Base-by-base conservation (phyloP, 2,113 vertebrate genomes). In the Oreochromis spilurus region DNA sequence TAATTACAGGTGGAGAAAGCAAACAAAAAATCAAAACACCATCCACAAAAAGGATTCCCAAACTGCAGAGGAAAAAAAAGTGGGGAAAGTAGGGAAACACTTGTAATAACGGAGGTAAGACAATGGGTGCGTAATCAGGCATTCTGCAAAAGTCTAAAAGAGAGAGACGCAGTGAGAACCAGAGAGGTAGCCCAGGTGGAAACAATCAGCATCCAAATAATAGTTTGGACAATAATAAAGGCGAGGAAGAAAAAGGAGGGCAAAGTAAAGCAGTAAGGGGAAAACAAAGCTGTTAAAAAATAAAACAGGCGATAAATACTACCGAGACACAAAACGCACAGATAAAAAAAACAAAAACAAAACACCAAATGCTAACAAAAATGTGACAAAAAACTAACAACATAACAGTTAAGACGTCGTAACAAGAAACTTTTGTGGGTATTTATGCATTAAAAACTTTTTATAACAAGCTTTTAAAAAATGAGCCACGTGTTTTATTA, bases 381-480 rank as follows among this genome's bases (percentile, higher is more conserved):
- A 75, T 19, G 14, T 19, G 4, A 48, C 4, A 75, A 50, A 29
- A 48, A 48, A 50, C 43, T 12, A 31, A 75, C 1, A 29, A 17
- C 6, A 31, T 75, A 48, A 29, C 24, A 50, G 24, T 31, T 50
- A 50, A 16, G 31, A 19, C 0, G 5, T 62, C 0, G 0, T 62
- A 62, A 62, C 58, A 62, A 62, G 29, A 62, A 62, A 62, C 3
- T 11, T 62, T 62, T 62, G 29, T 62, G 5, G 29, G 16, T 36
- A 62, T 62, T 62, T 36, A 62, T 62, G 16, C 31, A 62, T 36
- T 62, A 62, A 62, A 62, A 62, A 62, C 16, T 62, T 62, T 62
- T 62, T 36, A 36, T 19, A 36, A 11, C 58, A 36, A 62, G 58
- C 9, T 62, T 62, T 36, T 7, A 1, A 62, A 62, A 62, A 62